Evolutionary conservation across 2,113 vertebrate genomes (phyloP).

Genomic region (Choloepus hoffmanni): DNA sequence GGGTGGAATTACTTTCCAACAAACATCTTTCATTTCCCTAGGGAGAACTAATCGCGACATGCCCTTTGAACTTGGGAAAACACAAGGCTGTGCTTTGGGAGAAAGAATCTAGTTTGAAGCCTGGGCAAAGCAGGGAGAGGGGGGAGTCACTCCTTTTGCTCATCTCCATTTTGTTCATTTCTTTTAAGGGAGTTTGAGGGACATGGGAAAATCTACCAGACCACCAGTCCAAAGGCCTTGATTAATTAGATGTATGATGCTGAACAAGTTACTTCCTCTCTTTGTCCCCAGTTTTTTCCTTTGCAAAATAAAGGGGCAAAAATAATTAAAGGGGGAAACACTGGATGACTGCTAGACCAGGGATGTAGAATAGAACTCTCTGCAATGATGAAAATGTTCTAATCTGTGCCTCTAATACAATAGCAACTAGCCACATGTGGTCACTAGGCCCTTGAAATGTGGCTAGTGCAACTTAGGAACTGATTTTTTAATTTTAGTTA

Average conservation of each 20-base stretch:
- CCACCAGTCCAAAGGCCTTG: not conserved
- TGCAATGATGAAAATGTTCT: not conserved
- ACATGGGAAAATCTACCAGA: not conserved
- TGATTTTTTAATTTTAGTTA: slow-evolving; percentile 20
- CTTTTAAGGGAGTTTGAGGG: not conserved
- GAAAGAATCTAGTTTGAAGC: slow-evolving; percentile 54
- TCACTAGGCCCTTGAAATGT: not conserved
- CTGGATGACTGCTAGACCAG: not conserved
- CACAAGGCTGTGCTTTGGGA: not conserved
- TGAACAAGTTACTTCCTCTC: not conserved
- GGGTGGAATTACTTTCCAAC: slow-evolving; percentile 67
- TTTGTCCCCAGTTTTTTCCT: slow-evolving; percentile 33
- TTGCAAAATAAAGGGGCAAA: slow-evolving; percentile 10
- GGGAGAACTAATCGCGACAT: slow-evolving; percentile 40
- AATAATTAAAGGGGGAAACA: not conserved
- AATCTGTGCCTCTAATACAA: not conserved
- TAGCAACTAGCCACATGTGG: not conserved
- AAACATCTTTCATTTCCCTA: slow-evolving; percentile 66
- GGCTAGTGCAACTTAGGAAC: slow-evolving; percentile 5
- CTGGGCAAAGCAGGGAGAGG: not conserved
- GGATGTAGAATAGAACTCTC: not conserved
- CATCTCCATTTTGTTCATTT: not conserved
- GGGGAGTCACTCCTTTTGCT: slow-evolving; percentile 31
- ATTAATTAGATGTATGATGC: not conserved
- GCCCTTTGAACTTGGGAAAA: slow-evolving; percentile 64